A percentile compares a stretch with the other conserved stretches of the same genome.
Evolutionary conservation across 30 jellyfish, hydroid and myxozoan species (phyloP).

Genomic region (Nemopilema nomurai): DNA sequence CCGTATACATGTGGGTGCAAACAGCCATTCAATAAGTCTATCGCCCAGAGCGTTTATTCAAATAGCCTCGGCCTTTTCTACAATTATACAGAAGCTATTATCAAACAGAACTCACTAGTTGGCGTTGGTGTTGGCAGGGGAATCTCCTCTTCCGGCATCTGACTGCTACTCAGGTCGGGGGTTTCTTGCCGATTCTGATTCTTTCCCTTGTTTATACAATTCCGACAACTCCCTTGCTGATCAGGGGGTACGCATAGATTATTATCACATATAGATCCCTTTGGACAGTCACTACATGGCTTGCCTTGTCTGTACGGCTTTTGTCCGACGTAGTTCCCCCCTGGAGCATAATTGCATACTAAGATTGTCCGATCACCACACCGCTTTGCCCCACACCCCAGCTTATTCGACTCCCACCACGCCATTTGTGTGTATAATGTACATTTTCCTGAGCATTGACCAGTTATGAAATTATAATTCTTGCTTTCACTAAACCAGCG

Average conservation of each 20-base stretch:
- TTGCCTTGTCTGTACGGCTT: conserved; percentile 87
- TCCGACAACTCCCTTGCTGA: conserved; percentile 47
- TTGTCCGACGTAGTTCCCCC: conserved; percentile 98
- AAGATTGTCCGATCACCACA: conserved; percentile 93
- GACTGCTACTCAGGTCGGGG: neutral
- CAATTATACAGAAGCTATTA: too few relatives aligned
- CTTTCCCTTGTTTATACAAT: conserved; percentile 23
- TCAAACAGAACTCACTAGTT: neutral
- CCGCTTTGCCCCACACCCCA: conserved; percentile 96
- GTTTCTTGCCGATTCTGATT: conserved; percentile 22
- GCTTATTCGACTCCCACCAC: conserved; percentile 93
- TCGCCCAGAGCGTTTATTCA: too few relatives aligned
- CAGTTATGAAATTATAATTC: conserved; percentile 73
- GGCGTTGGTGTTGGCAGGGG: conserved; percentile 5
- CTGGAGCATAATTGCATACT: conserved; percentile 97
- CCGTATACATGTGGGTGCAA: too few relatives aligned
- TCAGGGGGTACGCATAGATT: conserved; percentile 76
- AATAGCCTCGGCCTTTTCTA: too few relatives aligned
- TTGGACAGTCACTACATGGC: conserved; percentile 90
- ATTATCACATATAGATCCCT: conserved; percentile 79
- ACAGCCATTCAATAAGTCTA: too few relatives aligned
- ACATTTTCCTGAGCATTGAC: conserved; percentile 94
- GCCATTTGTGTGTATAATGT: conserved; percentile 95
- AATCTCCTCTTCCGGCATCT: neutral
- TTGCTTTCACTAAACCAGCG: conserved; percentile 93